Conservation (phyloP, 1,140 invertebrate species). For the Nephila pilipes region DNA sequence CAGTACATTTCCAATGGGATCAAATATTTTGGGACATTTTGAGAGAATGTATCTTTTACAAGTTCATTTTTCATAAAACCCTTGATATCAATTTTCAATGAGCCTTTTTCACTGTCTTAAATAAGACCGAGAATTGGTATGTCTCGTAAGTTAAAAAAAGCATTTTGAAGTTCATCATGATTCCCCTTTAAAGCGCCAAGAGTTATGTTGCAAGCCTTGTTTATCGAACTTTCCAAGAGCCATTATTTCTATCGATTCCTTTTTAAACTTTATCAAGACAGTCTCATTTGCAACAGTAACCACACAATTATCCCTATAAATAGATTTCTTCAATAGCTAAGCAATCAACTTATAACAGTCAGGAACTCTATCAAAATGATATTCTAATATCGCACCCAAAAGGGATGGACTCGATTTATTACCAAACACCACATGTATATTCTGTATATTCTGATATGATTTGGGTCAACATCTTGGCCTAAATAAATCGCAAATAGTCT, state of each 20-base stretch:
- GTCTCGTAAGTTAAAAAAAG: not conserved
- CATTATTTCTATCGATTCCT: not conserved
- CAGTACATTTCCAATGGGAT: not conserved
- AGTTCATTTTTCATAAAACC: not conserved
- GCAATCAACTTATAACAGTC: not conserved
- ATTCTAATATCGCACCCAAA: not conserved
- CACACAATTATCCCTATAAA: slow-evolving; percentile 34
- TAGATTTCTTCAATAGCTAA: not conserved
- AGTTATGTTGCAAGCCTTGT: not conserved
- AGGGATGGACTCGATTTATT: slow-evolving; percentile 34
- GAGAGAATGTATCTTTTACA: not conserved
- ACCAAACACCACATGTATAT: slow-evolving; percentile 4
- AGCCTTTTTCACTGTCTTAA: not conserved
- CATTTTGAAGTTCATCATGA: not conserved
- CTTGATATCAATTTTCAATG: not conserved
- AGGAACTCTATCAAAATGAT: not conserved
- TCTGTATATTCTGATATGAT: not conserved
- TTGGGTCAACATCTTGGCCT: not conserved
- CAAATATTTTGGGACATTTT: slow-evolving; percentile 16
- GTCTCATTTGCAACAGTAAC: not conserved
- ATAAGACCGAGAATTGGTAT: not conserved
- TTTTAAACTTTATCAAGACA: not conserved
- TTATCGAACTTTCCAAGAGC: not conserved
- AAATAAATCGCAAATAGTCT: slow-evolving; percentile 6
- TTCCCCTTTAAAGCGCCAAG: not conserved